Evolutionary conservation across 2,888 invertebrate species (phyloP), one percentile per base, ranked within the genome.

Genomic region (Sinotaia quadrata): DNA sequence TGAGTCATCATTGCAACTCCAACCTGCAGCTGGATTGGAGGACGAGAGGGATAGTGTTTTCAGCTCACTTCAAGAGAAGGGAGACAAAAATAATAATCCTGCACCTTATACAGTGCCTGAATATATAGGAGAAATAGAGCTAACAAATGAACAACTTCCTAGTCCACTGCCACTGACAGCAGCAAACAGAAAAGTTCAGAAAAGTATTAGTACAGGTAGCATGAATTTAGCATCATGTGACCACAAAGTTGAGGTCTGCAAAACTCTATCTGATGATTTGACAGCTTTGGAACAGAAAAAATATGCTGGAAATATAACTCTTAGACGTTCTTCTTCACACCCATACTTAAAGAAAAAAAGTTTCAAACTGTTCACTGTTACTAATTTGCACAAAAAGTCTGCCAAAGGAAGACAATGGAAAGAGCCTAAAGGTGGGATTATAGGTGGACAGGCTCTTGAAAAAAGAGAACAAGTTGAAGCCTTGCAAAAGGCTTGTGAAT

Each of bases 241-340:
- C 2, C n/a, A 5, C 24, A 68, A 68, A 36, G 15, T 31, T 4
- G 18, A 37, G 27, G n/a, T 37, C 44, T 44, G 54, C 57, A 56
- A 57, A 36, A 36, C 58, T 63, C 12, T 47, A 18, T 63, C 49
- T 3, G 51, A 52, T 29, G 21, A 36, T 21, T 21, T 15, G 0
- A 12, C 29, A 12, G 18, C 7, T 24, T 12, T 29, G 10, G 18
- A 8, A 4, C 10, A 21, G 0, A 21, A 37, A 15, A 2, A 47
- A 7, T n/a, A 31, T 1, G 27, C 12, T 18, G 29, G 36, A n/a
- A 21, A 33, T n/a, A 12, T 18, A 3, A 29, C 4, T 4, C n/a
- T 69, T 27, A 57, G 71, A 47, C 61, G 67, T 8, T 65, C 72
- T 10, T 60, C 71, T 34, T 74, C 74, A 1, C 67, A 74, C 27